These are phyloP conservation scores for Thymelicus acteon DNA, from an alignment of 2,888 invertebrate genomes.

Conservation along the genomic window DNA sequence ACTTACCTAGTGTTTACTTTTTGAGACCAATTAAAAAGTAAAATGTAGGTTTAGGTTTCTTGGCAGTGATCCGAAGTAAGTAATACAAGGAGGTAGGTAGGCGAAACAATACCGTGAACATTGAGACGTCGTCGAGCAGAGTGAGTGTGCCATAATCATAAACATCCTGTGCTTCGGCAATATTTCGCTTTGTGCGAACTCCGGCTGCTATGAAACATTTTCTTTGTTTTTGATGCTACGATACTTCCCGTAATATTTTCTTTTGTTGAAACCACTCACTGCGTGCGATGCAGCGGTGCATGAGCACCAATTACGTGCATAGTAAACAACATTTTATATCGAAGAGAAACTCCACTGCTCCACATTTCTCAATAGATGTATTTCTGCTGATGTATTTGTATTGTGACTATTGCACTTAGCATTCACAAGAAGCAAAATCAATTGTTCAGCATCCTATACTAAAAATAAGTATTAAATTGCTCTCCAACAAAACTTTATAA, in stretches of 20 bases:
- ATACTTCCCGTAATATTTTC: slow-evolving; percentile 80
- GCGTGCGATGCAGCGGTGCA: slow-evolving; percentile 58
- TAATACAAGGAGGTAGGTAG: slow-evolving; percentile 59
- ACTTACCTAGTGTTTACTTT: background rate
- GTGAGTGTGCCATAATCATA: slow-evolving; percentile 78
- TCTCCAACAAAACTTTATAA: too few species aligned
- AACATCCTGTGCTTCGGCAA: slow-evolving; percentile 76
- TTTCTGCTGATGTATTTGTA: slow-evolving; percentile 8
- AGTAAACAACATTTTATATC: slow-evolving; percentile 35
- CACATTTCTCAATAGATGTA: slow-evolving; percentile 24
- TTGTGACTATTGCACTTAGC: background rate
- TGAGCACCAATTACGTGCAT: slow-evolving; percentile 32
- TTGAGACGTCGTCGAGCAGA: slow-evolving; percentile 69
- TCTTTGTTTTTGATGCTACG: slow-evolving; percentile 78
- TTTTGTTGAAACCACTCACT: slow-evolving; percentile 77
- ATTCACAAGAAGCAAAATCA: background rate
- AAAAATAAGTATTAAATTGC: background rate
- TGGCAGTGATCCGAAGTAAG: slow-evolving; percentile 45
- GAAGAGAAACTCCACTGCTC: slow-evolving; percentile 27
- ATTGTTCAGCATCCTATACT: background rate
- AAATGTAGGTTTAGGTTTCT: slow-evolving; percentile 27
- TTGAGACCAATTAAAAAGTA: slow-evolving; percentile 10
- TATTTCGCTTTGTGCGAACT: slow-evolving; percentile 79
- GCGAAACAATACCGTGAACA: slow-evolving; percentile 66
- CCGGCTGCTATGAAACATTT: slow-evolving; percentile 65